Evolutionary conservation across 1,140 invertebrate species (phyloP), one percentile per base, ranked within the genome.

Genomic region (Eriocheir sinensis): DNA sequence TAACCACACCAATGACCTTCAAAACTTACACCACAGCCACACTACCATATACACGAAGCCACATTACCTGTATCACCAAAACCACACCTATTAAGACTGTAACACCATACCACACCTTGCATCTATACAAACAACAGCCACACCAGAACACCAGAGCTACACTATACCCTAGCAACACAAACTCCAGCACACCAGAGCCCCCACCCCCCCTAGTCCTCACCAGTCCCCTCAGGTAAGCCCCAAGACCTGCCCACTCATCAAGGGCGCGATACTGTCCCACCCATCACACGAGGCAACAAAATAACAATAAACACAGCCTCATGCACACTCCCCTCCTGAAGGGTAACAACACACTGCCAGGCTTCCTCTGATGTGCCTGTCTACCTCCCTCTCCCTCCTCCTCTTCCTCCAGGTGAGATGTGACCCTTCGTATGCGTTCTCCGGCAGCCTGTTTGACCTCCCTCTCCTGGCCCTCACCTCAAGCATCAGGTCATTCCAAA

Each of bases 341-440:
- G 21, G 60, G 48, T 72, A 72, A n/a, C 60, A 72, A 72, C 27
- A 72, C n/a, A 72, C 27, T 72, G 21, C 60, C 60, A 72, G 60
- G 60, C 21, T 72, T n/a, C 27, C 21, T 21, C 36, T 53, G n/a
- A 8, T 2, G 30, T 32, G 3, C 3, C 30, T 27, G 9, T 32
- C 2, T 8, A 32, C 40, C 38, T 30, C 21, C 41, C 32, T n/a
- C 41, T 2, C 88, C 41, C 21, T 1, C 41, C 3, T 41, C 44
- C 85, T 30, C 17, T 88, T 40, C 85, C 34, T 89, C 21, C 88
- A 72, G 60, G 60, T 72, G 60, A 72, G 60, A 72, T 72, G 60
- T 72, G 60, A 21, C 27, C 60, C 60, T 72, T 21, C 27, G n/a
- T n/a, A 72, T 72, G 60, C 60, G 60, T 21, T 72, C 60, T n/a